phyloP scores from a whole-genome alignment of 2,113 vertebrate genomes.

The Puntigrus tetrazona region DNA sequence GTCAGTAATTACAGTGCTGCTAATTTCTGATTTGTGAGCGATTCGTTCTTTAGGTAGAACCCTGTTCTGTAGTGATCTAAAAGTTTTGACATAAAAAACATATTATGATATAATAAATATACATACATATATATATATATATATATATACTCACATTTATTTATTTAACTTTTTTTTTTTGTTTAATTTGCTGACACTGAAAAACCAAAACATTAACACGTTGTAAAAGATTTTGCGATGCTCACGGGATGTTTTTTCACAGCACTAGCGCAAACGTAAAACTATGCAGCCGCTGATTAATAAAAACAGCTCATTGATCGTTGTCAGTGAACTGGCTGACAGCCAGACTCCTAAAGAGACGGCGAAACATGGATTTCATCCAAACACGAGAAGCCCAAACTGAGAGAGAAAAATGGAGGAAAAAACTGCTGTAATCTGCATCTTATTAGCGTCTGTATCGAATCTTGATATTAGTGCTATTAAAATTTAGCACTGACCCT shows the following conservation, averaged over 20 bases:
- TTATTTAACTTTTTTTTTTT: too few relatives aligned
- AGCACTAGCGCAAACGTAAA: not conserved
- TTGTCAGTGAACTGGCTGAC: constrained; percentile 23
- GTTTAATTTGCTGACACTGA: not conserved
- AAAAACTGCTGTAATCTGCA: constrained; percentile 17
- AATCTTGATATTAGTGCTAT: not conserved
- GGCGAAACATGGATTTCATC: not conserved
- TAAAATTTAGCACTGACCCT: constrained; percentile 13
- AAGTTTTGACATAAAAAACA: too few relatives aligned
- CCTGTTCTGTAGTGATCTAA: too few relatives aligned
- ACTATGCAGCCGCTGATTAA: not conserved
- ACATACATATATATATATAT: too few relatives aligned
- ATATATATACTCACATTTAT: too few relatives aligned
- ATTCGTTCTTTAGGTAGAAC: too few relatives aligned
- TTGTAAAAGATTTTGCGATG: not conserved
- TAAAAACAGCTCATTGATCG: constrained; percentile 18
- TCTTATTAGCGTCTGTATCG: constrained; percentile 4
- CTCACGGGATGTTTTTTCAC: not conserved
- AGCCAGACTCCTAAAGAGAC: constrained; percentile 28
- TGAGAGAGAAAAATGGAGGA: not conserved
- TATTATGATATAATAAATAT: too few relatives aligned
- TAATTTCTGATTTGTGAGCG: too few relatives aligned
- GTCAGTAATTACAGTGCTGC: too few relatives aligned
- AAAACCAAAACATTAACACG: not conserved
- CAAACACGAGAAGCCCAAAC: constrained; percentile 17